Conservation (phyloP, 2,113 vertebrate genomes). For the Eulemur macaco region DNA sequence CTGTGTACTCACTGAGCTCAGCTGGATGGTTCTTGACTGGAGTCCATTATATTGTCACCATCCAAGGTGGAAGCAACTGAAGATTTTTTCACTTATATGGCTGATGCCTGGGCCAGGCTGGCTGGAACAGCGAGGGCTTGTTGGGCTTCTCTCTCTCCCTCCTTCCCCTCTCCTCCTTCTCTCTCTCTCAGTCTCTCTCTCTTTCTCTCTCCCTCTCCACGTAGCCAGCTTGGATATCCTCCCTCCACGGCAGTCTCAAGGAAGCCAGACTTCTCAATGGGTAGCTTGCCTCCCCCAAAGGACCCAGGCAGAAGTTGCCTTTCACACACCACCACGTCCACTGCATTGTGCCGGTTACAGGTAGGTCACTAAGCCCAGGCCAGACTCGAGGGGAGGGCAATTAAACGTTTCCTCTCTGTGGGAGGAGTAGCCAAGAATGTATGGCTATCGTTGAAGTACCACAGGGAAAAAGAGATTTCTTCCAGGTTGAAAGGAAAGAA, state of each 20-base stretch:
- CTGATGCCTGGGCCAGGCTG: neutral
- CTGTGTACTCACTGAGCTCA: neutral
- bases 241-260: neutral
- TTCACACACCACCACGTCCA: neutral
- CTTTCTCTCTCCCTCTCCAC: no score
- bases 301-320: neutral
- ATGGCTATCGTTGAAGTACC: neutral
- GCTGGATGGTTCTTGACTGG: neutral
- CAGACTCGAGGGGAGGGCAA: neutral
- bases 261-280: neutral
- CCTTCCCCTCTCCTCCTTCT: fast-evolving
- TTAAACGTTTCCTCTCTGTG: neutral
- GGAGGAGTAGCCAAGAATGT: neutral
- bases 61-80: neutral
- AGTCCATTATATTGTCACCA: neutral
- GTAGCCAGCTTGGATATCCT: neutral
- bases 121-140: neutral
- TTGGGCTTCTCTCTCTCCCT: neutral
- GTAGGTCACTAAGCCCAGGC: neutral
- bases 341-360: neutral
- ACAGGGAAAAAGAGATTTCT: neutral
- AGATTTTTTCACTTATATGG: neutral
- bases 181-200: no score
- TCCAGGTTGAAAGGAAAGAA: neutral
- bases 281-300: neutral